Evolutionary conservation across 2,888 invertebrate species (phyloP).

Genomic region (Tortrix viridana): DNA sequence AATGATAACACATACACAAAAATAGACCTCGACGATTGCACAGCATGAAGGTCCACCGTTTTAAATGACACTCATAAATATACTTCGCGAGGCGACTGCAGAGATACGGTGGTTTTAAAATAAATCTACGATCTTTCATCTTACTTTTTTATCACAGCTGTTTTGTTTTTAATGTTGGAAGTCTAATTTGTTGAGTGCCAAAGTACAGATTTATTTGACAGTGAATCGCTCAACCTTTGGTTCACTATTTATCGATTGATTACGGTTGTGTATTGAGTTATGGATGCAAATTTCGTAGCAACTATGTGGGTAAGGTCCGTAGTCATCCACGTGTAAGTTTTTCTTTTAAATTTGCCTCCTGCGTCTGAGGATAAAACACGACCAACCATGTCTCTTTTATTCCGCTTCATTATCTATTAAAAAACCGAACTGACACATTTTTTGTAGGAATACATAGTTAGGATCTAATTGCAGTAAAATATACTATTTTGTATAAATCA

Average conservation of each 20-base stretch:
- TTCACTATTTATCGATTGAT: no score
- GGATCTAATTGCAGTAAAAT: background rate
- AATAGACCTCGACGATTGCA: constrained; percentile 46
- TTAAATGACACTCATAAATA: constrained; percentile 53
- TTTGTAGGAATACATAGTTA: background rate
- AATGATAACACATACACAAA: constrained; percentile 5
- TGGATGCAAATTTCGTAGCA: no score
- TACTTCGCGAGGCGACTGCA: constrained; percentile 30
- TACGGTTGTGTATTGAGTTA: no score
- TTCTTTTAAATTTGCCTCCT: no score
- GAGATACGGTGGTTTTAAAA: constrained; percentile 7
- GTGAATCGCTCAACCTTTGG: no score
- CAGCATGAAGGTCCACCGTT: constrained; percentile 52
- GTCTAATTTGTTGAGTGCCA: no score
- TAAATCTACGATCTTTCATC: constrained; percentile 9
- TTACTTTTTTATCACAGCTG: background rate
- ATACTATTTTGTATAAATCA: constrained; percentile 9
- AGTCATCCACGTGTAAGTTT: no score
- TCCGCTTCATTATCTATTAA: no score
- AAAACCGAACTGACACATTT: background rate
- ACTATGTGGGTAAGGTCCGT: no score
- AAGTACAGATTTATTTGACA: no score
- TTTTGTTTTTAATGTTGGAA: background rate
- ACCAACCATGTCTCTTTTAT: no score
- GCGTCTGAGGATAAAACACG: no score